A percentile compares a stretch with the other conserved stretches of the same genome.
phyloP scores from a whole-genome alignment of 35 echinoderm and acorn worm species.

The Apostichopus parvimensis region DNA sequence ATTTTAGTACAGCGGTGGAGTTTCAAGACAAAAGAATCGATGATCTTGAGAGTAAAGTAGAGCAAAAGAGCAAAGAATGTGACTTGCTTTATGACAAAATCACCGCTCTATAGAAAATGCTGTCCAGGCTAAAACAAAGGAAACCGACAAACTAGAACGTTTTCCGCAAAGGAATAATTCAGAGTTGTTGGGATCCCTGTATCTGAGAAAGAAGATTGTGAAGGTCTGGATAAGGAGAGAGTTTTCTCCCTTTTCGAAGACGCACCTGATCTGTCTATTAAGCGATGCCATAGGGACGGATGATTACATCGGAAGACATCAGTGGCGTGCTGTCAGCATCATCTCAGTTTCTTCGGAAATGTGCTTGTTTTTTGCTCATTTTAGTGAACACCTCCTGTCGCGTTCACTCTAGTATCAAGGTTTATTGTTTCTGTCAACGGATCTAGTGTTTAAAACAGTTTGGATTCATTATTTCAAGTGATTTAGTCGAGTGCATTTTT shows the following conservation, averaged over 20 bases:
- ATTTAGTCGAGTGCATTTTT: too few relatives aligned
- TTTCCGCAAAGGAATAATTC: background rate
- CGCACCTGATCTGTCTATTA: background rate
- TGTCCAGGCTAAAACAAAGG: background rate
- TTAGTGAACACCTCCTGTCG: too few relatives aligned
- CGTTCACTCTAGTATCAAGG: too few relatives aligned
- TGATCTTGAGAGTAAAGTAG: background rate
- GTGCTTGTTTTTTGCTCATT: too few relatives aligned
- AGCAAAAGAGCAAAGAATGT: background rate
- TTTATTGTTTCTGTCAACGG: too few relatives aligned
- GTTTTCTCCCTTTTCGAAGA: background rate
- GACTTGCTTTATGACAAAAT: background rate
- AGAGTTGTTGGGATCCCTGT: constrained; percentile 8
- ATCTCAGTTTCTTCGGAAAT: too few relatives aligned
- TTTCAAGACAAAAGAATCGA: constrained; percentile 13
- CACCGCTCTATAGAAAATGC: background rate
- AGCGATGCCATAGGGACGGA: constrained; percentile 6
- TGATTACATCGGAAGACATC: too few relatives aligned
- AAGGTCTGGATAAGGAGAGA: too few relatives aligned
- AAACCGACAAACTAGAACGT: background rate
- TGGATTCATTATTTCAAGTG: too few relatives aligned
- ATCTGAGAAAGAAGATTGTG: background rate
- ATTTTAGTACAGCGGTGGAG: background rate
- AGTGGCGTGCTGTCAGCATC: too few relatives aligned
- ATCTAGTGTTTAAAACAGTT: too few relatives aligned